A percentile compares a stretch with the other conserved stretches of the same genome.
phyloP scores from a whole-genome alignment of 2,113 vertebrate species.

The Bombycilla garrulus region DNA sequence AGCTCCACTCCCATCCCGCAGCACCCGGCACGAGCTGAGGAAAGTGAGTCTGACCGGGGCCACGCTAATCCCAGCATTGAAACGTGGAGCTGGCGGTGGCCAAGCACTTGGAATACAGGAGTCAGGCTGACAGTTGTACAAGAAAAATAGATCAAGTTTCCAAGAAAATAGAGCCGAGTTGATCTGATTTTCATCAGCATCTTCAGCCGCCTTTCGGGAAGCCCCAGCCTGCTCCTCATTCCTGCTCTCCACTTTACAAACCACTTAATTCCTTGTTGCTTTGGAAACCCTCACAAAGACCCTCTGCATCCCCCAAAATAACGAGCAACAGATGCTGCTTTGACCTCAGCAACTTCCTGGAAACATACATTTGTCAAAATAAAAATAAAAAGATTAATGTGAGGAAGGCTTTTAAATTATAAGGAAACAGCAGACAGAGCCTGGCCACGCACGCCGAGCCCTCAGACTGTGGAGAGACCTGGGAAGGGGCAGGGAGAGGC shows the following conservation, averaged over 20 bases:
- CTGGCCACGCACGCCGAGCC: background rate
- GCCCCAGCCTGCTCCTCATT: constrained; percentile 56
- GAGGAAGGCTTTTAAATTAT: constrained; percentile 64
- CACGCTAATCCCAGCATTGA: background rate
- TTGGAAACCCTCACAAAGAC: constrained; percentile 80
- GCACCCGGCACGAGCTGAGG: background rate
- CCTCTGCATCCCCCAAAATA: constrained; percentile 80
- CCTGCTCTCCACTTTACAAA: constrained; percentile 34
- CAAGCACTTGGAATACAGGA: background rate
- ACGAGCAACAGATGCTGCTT: constrained; percentile 90
- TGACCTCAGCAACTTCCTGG: constrained; percentile 93
- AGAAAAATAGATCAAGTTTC: constrained; percentile 59
- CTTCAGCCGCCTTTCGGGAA: constrained; percentile 73
- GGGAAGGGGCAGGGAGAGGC: background rate
- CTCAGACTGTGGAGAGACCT: background rate
- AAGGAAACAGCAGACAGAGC: constrained; percentile 25
- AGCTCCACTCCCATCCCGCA: background rate
- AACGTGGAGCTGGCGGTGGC: background rate
- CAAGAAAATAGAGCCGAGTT: constrained; percentile 17
- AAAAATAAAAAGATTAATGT: constrained; percentile 87
- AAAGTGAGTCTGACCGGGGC: background rate
- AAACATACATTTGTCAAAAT: constrained; percentile 93
- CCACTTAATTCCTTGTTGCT: constrained; percentile 75
- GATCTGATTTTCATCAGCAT: constrained; percentile 56
- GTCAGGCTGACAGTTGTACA: background rate